Evolutionary conservation across 2,797 vertebrate genomes (phyloP), one percentile per base, ranked within the genome.

Genomic region (Sebastes jordani): DNA sequence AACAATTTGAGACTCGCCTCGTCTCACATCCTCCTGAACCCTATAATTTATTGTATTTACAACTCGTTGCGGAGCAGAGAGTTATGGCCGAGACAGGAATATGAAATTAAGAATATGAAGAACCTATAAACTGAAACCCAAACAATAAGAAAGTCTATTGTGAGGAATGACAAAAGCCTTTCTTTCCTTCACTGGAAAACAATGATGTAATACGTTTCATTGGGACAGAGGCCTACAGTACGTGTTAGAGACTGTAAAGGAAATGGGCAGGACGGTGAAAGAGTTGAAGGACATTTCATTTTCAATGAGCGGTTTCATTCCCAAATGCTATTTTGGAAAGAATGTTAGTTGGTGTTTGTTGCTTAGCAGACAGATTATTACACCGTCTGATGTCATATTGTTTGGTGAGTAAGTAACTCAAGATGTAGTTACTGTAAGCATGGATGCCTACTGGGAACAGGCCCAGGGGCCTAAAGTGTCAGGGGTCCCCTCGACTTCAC

Each of bases 321-420:
- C n/a, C 64, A 74, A 73, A 70, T 11, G 22, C 52, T 74, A n/a
- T 52, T 81, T 75, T 61, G 82, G 78, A 85, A 87, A 77, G 46
- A 83, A 76, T 72, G 61, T 16, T 3, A 46, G 65, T n/a, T 27
- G 2, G 6, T 52, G 58, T 29, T 78, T 73, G 62, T 55, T 85
- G 29, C 60, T 62, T 34, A 63, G 0, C 49, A 23, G 25, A 55
- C 10, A 34, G 61, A 77, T 34, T 36, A 60, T 78, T 23, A 75
- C 65, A 56, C 22, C 22, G 11, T 63, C n/a, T 78, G 30, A 74
- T 78, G 38, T 76, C 6, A 58, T 6, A 23, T 11, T 74, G 56
- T 63, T 59, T 65, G 7, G 38, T 34, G 60, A 65, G n/a, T 4
- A 60, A 75, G 7, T 25, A 54, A 63, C 18, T 59, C 11, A 32